A percentile compares a stretch with the other conserved stretches of the same genome.
Evolutionary conservation across 2,113 vertebrate species (phyloP).

Genomic region (Rhabdornis inornatus): DNA sequence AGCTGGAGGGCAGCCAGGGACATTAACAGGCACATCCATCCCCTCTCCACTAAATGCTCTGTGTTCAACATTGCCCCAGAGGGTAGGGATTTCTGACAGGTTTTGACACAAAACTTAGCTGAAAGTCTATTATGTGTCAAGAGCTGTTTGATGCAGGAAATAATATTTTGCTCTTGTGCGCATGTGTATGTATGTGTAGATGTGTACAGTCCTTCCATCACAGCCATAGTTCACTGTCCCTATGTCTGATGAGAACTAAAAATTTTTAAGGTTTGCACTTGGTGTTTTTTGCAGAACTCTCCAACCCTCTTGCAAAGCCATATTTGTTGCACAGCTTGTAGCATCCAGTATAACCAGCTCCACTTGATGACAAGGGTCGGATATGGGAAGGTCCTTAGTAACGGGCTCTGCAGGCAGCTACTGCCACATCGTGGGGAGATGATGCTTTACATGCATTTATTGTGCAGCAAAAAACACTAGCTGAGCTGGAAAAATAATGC

Average conservation of each 20-base stretch:
- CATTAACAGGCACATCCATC: neutral
- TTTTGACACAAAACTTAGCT: neutral
- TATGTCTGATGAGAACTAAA: neutral
- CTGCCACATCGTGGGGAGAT: conserved; percentile 14
- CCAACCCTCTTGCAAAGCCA: neutral
- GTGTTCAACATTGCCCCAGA: neutral
- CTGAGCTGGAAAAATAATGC: neutral
- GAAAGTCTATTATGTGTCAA: neutral
- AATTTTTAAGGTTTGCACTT: neutral
- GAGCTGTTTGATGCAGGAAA: neutral
- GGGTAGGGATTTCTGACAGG: neutral
- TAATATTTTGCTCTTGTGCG: neutral
- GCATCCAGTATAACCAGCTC: neutral
- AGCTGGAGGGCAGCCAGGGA: neutral
- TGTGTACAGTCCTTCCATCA: neutral
- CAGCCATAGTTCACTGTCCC: neutral
- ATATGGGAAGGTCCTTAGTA: neutral
- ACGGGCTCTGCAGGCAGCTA: neutral
- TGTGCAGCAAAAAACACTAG: neutral
- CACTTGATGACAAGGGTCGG: fast-evolving
- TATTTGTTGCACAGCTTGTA: neutral
- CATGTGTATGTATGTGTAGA: too few species aligned
- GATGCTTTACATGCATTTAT: neutral
- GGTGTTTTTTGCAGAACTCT: neutral
- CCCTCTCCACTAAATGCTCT: neutral